phyloP scores from a whole-genome alignment of 1,140 invertebrate genomes.

The Prorops nasuta region DNA sequence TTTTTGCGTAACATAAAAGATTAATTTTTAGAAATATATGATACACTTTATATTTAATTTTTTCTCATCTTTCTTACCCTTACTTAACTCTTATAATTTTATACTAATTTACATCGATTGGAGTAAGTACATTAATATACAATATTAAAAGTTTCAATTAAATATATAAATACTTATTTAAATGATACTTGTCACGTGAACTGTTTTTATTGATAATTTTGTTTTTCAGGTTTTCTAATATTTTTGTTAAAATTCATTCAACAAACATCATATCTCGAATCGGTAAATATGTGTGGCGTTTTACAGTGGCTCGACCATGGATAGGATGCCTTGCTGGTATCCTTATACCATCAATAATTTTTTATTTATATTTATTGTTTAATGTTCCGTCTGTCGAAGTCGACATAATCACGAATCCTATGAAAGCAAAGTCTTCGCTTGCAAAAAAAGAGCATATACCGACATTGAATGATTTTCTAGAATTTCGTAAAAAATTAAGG shows the following conservation, averaged over 20 bases:
- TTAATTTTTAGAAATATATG: too few relatives aligned
- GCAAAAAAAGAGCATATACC: background rate
- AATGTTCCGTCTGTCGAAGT: slow-evolving; percentile 35
- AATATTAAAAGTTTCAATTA: background rate
- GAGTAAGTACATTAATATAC: background rate
- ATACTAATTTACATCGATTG: background rate
- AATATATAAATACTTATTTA: background rate
- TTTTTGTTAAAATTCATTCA: background rate
- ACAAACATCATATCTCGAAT: slow-evolving; percentile 28
- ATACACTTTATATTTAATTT: too few relatives aligned
- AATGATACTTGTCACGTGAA: too few relatives aligned
- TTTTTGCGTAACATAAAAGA: too few relatives aligned
- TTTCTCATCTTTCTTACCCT: background rate
- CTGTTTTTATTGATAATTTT: slow-evolving; percentile 1
- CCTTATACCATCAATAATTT: slow-evolving; percentile 34
- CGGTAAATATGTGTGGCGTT: slow-evolving; percentile 38
- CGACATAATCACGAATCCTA: slow-evolving; percentile 1
- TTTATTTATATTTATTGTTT: slow-evolving; percentile 44
- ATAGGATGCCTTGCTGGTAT: slow-evolving; percentile 42
- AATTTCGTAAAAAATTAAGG: background rate
- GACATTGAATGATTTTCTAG: background rate
- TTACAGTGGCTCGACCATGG: slow-evolving; percentile 47
- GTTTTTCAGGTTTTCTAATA: slow-evolving; percentile 12
- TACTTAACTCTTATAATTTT: background rate
- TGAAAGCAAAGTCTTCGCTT: background rate